Base-by-base conservation (phyloP, 2,888 invertebrate species). In the Cryptus viduatorius region DNA sequence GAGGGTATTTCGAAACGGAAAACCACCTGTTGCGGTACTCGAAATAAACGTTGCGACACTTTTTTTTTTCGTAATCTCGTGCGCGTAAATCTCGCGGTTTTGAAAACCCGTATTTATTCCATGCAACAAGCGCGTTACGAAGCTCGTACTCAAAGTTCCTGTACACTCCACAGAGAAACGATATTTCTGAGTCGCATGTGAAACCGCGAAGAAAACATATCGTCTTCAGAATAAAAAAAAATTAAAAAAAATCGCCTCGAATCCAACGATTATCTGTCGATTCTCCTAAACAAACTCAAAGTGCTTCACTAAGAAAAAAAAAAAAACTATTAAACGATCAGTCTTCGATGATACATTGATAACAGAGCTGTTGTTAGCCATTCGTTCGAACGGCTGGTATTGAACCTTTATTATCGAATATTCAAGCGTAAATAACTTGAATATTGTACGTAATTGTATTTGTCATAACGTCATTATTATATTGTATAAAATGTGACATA, bases 401-500 rank as follows among this genome's bases (percentile, higher is more conserved):
- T 16, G 64, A 65, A 65, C 37, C 64, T 65, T 16, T 42, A 42
- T 42, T 42, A 16, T 48, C 4, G 65, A 48, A 73, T 61, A 73
- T 83, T 72, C 61, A 59, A 82, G 79, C 82, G 67, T 61, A 48
- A 53, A 79, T 59, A 79, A 72, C 72, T 82, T 82, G 76, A 84
- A 82, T 85, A 76, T 76, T 82, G 48, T 76, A 79, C 59, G 79
- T 83, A 79, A 76, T 46, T 85, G 59, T 59, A 59, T 59, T 59
- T 31, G 59, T 76, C 75, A 75, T 79, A 82, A 79, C 79, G 65
- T 85, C 76, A 85, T 85, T 80, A 85, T 82, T 79, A 75, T 85
- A 80, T 75, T 87, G 86, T 86, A 86, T 82, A 86, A 82, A 85
- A 46, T 87, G 84, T 87, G 82, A 86, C 81, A 86, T 87, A 87